These are phyloP conservation scores for Steinernema hermaphroditum DNA, from an alignment of 2,888 invertebrate genomes.

Conservation along the genomic window DNA sequence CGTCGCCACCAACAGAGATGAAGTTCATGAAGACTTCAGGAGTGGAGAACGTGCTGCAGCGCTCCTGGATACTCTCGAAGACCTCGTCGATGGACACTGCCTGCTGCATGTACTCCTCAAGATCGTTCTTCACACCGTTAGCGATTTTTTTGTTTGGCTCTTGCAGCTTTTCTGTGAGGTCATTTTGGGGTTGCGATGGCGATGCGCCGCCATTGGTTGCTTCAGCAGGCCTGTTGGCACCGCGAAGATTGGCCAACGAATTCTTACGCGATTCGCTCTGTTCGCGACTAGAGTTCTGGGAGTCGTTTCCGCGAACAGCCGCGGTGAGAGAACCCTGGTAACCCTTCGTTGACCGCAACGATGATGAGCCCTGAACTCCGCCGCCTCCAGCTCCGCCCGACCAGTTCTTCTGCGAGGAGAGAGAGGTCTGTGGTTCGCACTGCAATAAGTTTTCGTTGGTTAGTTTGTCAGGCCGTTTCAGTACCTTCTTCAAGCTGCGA, in stretches of 20 bases:
- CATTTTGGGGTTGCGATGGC: neutral
- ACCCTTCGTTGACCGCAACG: neutral
- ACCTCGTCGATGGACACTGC: conserved; percentile 3
- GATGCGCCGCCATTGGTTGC: conserved; percentile 19
- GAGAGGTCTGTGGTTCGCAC: conserved; percentile 17
- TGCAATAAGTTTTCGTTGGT: too few relatives aligned
- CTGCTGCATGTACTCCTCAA: conserved; percentile 13
- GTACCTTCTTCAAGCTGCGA: conserved; percentile 21
- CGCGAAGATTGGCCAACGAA: neutral
- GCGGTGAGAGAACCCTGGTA: neutral
- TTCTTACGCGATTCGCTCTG: conserved; percentile 22
- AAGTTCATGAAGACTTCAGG: conserved; percentile 22
- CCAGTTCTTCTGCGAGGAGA: conserved; percentile 10
- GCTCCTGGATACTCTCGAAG: conserved; percentile 21
- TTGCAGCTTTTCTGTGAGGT: neutral
- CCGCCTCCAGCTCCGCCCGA: conserved; percentile 24
- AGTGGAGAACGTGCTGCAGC: neutral
- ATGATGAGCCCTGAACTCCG: conserved; percentile 18
- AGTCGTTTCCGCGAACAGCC: neutral
- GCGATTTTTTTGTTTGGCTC: conserved; percentile 5
- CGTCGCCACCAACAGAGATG: conserved; percentile 18
- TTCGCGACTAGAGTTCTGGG: conserved; percentile 24
- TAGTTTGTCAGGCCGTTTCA: too few relatives aligned
- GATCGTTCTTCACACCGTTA: conserved; percentile 2
- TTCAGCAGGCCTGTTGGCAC: neutral